Conservation (phyloP, 2,888 invertebrate genomes). For the Uloborus plumipes region DNA sequence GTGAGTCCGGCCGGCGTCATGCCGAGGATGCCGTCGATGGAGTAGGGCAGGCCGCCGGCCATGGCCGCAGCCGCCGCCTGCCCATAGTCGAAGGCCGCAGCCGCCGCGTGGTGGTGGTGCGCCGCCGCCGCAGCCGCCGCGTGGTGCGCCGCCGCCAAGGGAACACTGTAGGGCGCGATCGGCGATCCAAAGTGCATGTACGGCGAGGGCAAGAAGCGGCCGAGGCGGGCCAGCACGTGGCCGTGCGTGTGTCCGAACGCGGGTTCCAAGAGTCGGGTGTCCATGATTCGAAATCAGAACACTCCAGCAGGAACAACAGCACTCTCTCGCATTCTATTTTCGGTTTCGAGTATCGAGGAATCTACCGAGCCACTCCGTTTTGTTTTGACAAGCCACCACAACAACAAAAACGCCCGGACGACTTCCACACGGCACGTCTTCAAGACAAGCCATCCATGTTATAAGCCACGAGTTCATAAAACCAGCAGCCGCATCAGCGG, state of each 20-base stretch:
- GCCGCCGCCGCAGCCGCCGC: conserved; percentile 28
- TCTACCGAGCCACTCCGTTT: conserved; percentile 4
- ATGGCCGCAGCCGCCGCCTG: conserved; percentile 62
- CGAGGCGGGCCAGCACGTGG: conserved; percentile 65
- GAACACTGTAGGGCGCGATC: conserved; percentile 66
- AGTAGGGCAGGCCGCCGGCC: conserved; percentile 62
- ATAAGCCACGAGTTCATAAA: conserved; percentile 15
- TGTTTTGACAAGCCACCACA: conserved; percentile 44
- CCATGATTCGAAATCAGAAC: conserved; percentile 28
- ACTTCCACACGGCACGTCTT: conserved; percentile 7
- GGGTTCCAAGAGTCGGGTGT: conserved; percentile 58
- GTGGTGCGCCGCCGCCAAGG: conserved; percentile 48
- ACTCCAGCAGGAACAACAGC: neutral
- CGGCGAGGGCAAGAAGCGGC: conserved; percentile 66
- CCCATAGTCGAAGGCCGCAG: conserved; percentile 35
- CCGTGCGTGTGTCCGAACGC: conserved; percentile 62
- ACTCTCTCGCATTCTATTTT: neutral
- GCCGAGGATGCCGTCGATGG: conserved; percentile 65
- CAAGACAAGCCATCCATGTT: conserved; percentile 22
- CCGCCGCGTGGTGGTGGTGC: conserved; percentile 32
- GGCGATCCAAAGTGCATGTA: conserved; percentile 67
- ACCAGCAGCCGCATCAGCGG: conserved; percentile 25
- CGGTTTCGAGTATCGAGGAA: neutral
- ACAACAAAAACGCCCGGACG: conserved; percentile 11
- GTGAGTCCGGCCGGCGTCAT: conserved; percentile 63